Conservation (phyloP, 2,888 invertebrate species). For the Acleris laterana region DNA sequence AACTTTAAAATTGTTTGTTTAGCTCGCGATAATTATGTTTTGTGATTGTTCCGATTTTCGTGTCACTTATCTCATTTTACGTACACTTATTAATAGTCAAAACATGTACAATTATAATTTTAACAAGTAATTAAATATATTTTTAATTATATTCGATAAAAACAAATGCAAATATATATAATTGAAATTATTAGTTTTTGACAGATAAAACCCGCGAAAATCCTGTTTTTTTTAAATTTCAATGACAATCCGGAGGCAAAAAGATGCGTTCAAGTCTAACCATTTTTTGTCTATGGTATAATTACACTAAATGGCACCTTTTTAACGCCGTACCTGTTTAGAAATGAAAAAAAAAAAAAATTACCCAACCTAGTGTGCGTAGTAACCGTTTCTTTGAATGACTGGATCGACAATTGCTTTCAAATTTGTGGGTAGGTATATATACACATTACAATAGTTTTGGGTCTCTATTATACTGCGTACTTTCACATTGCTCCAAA, state of each 20-base stretch:
- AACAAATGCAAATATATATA: neutral
- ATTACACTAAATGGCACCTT: neutral
- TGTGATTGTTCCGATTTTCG: neutral
- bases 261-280: neutral
- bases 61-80: too few relatives aligned
- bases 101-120: too few relatives aligned
- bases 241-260: constrained; percentile 1
- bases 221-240: neutral
- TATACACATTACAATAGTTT: too few relatives aligned
- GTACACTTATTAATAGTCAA: too few relatives aligned
- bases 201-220: neutral
- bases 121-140: too few relatives aligned
- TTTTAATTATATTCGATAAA: too few relatives aligned
- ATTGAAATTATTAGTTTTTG: neutral
- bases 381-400: too few relatives aligned
- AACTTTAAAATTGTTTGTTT: neutral
- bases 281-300: neutral
- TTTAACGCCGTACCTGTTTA: neutral
- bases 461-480: too few relatives aligned
- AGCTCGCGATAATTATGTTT: neutral
- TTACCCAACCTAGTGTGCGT: neutral
- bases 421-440: too few relatives aligned
- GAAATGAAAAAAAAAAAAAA: neutral
- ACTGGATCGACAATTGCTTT: too few relatives aligned
- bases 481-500: too few relatives aligned